Conservation (phyloP, 2,797 vertebrate species). For the Ceryle rudis region DNA sequence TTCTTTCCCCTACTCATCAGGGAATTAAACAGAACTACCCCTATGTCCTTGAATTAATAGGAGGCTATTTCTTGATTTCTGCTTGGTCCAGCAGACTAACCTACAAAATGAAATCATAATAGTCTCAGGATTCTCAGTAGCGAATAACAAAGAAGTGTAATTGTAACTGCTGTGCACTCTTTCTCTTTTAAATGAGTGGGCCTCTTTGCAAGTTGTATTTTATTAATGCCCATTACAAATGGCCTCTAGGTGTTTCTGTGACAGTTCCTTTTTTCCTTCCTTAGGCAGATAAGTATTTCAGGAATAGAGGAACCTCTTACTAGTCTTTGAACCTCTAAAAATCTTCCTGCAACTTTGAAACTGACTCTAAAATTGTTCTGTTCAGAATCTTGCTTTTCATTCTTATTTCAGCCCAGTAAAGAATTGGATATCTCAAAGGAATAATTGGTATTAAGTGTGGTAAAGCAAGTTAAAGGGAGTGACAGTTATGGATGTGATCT, state of each 20-base stretch:
- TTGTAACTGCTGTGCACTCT: not conserved
- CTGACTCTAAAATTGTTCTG: not conserved
- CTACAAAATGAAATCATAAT: fast-evolving
- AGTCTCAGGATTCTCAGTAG: not conserved
- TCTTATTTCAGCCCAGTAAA: not conserved
- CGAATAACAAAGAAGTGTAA: not conserved
- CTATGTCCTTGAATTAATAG: not conserved
- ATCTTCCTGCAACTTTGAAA: not conserved
- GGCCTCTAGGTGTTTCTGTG: not conserved
- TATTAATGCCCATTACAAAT: not conserved
- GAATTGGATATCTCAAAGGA: too few relatives aligned
- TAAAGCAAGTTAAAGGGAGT: too few relatives aligned
- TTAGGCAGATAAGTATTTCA: not conserved
- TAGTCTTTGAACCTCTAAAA: not conserved
- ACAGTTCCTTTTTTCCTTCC: too few relatives aligned
- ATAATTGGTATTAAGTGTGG: too few relatives aligned
- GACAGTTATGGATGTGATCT: too few relatives aligned
- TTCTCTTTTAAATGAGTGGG: not conserved
- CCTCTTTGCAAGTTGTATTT: not conserved
- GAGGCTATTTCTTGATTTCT: not conserved
- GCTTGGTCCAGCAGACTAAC: not conserved
- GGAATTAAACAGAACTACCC: not conserved
- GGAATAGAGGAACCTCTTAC: not conserved
- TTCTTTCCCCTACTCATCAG: not conserved
- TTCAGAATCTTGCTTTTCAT: not conserved